Percentiles rank a stretch among this genome's conserved stretches.
These are phyloP conservation scores for Nettapus auritus DNA, from an alignment of 2,113 vertebrate genomes.

Conservation along the genomic window DNA sequence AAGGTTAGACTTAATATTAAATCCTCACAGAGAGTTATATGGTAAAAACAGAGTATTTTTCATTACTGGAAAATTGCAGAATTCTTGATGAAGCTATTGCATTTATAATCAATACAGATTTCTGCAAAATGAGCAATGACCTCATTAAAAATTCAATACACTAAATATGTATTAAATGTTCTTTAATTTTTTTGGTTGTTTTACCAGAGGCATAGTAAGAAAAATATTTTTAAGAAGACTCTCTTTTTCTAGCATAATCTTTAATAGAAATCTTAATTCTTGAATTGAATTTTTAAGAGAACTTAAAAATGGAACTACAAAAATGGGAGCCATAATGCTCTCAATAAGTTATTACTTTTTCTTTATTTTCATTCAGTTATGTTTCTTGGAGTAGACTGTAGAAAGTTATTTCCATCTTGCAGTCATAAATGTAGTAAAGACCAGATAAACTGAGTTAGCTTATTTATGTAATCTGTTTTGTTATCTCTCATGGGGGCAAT, in stretches of 20 bases:
- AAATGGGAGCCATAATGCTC: background rate
- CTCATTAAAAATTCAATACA: background rate
- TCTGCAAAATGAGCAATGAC: background rate
- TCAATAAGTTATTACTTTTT: background rate
- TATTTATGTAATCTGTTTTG: background rate
- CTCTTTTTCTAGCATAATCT: background rate
- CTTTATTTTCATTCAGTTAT: background rate
- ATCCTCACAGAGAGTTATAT: background rate
- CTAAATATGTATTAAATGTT: background rate
- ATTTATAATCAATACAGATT: background rate
- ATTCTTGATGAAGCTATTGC: background rate
- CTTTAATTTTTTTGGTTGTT: constrained; percentile 8
- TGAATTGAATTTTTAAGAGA: background rate
- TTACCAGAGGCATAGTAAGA: background rate
- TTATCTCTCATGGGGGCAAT: background rate
- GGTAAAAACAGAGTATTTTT: background rate
- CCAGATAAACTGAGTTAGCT: background rate
- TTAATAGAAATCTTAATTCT: constrained; percentile 9
- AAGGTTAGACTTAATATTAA: background rate
- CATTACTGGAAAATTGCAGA: background rate
- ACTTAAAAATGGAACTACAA: background rate
- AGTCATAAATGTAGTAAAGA: background rate
- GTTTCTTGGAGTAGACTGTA: background rate
- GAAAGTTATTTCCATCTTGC: background rate
- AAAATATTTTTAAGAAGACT: background rate